Base-by-base conservation (phyloP, 2,113 vertebrate genomes). In the Misgurnus anguillicaudatus region DNA sequence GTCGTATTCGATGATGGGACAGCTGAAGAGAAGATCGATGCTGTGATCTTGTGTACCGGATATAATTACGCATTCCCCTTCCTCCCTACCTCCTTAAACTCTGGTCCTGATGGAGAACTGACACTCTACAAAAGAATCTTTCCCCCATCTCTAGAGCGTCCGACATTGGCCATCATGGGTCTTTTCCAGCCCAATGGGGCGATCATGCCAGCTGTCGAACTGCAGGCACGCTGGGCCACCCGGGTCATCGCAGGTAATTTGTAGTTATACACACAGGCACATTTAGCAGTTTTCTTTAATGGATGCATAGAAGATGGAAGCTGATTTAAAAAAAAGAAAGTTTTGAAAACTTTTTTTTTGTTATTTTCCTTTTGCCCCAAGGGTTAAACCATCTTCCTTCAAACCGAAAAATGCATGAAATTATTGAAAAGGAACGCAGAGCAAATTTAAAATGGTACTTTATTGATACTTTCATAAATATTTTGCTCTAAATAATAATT, bases 221-320 rank as follows among this genome's bases (percentile, higher is more conserved):
- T 98, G 82, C 97, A 99, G 86, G 92, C 90, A n/a, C 93, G 95
- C 57, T 99, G 95, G 96, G 95, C 90, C 63, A 89, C 91, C 0
- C 91, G 78, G 0, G 87, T 96, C n/a, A 95, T 98, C 81, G 88
- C 93, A 85, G 96, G 97, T 97, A 92, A 87, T n/a, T 6, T n/a
- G n/a, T n/a, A n/a, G n/a, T n/a, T n/a, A 14, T 1, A 6, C 6
- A 19, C 11, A 13, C 4, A 51, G 11, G 4, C 9, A 13, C 47
- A 57, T 14, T 57, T 7, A 7, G 2, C n/a, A 6, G 16, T 55
- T 16, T 55, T 55, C 6, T 7, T 19, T 19, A 7, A 17, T 53
- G 14, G 3, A 17, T 17, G 16, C 16, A 51, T 51, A 51, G 47
- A 51, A 51, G 11, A 14, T 13, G 2, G 8, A 38, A 53, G 9